A percentile compares a stretch with the other conserved stretches of the same genome.
phyloP scores from a whole-genome alignment of 1,140 invertebrate species.

The Drosophila repletoides region DNA sequence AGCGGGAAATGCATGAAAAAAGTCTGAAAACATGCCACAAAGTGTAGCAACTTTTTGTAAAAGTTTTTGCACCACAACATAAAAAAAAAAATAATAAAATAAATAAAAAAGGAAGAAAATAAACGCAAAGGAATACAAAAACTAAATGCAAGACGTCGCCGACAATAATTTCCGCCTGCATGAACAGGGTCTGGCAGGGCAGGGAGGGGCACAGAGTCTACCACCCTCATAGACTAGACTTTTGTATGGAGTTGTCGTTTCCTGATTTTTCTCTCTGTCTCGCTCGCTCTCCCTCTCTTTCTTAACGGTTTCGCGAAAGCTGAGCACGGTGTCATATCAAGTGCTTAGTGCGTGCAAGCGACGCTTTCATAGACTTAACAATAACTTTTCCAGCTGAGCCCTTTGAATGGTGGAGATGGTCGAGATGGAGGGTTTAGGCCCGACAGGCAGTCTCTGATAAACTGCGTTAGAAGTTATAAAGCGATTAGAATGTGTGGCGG shows the following conservation, averaged over 20 bases:
- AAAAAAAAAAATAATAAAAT: background rate
- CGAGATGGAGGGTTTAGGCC: conserved; percentile 12
- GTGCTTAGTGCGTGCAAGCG: conserved; percentile 64
- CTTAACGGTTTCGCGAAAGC: too few species aligned
- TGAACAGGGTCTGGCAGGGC: conserved; percentile 24
- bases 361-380: conserved; percentile 47
- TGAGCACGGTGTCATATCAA: conserved; percentile 35
- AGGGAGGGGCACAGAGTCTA: background rate
- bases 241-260: too few species aligned
- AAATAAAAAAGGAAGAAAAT: background rate
- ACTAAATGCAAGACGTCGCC: conserved; percentile 49
- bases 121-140: conserved; percentile 7
- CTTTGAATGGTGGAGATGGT: conserved; percentile 24
- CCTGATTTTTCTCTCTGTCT: too few species aligned
- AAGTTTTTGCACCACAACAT: conserved; percentile 39
- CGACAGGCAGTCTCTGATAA: conserved; percentile 50
- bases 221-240: background rate
- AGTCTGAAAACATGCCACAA: conserved; percentile 33
- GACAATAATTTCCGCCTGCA: conserved; percentile 70
- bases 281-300: too few species aligned
- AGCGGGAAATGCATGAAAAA: conserved; percentile 24
- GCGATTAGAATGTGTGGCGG: conserved; percentile 64
- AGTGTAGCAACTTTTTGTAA: conserved; percentile 32
- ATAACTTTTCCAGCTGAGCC: conserved; percentile 64
- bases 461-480: conserved; percentile 78